These are phyloP conservation scores for Drosophila teissieri DNA, from an alignment of 1,140 invertebrate species.

Conservation along the genomic window DNA sequence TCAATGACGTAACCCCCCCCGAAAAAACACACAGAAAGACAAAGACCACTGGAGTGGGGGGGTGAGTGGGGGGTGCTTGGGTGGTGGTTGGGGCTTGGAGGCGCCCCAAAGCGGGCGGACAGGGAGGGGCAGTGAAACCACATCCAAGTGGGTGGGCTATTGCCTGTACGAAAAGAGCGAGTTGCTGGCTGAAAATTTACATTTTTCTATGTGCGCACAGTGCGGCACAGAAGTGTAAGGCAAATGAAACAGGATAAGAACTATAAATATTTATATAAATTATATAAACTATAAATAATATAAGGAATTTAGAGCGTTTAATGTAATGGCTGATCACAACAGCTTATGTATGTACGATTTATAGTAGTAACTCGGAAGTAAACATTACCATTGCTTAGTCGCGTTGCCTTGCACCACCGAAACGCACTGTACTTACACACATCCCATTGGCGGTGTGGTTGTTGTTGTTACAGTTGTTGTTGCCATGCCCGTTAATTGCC, in stretches of 20 bases:
- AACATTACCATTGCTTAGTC: neutral
- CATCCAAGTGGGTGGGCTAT: slow-evolving; percentile 14
- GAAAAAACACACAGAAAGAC: slow-evolving; percentile 24
- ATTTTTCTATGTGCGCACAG: slow-evolving; percentile 33
- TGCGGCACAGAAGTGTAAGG: slow-evolving; percentile 2
- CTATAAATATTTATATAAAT: too few species aligned
- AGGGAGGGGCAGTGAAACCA: slow-evolving; percentile 16
- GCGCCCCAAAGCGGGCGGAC: neutral
- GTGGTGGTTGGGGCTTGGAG: neutral
- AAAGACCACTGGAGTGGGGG: neutral
- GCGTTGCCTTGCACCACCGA: neutral
- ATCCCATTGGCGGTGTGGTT: slow-evolving; percentile 24
- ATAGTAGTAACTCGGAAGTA: too few species aligned
- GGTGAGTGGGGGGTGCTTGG: too few species aligned
- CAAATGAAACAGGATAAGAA: too few species aligned
- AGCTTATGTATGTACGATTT: too few species aligned
- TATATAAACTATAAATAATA: too few species aligned
- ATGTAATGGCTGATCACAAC: too few species aligned
- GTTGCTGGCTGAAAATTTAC: slow-evolving; percentile 29
- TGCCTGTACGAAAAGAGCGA: slow-evolving; percentile 8
- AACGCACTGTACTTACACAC: slow-evolving; percentile 31
- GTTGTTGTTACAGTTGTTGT: slow-evolving; percentile 21
- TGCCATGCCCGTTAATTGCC: slow-evolving; percentile 67
- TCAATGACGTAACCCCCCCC: slow-evolving; percentile 66
- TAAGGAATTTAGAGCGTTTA: too few species aligned